These are phyloP conservation scores for Drosophila pallidifrons DNA, from an alignment of 1,140 invertebrate species.

Conservation along the genomic window DNA sequence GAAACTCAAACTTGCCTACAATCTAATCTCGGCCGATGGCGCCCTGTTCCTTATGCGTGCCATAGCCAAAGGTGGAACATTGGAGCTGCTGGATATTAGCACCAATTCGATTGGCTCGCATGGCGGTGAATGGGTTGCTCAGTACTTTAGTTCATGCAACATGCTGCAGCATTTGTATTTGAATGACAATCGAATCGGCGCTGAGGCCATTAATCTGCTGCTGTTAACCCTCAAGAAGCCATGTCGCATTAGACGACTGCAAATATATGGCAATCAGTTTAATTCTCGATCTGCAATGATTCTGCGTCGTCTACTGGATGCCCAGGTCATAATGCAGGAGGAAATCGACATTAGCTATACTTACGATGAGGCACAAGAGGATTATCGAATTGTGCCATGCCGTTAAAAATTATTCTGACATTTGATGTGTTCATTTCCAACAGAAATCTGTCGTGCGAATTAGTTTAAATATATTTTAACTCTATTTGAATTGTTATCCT, in stretches of 20 bases:
- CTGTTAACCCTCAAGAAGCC: conserved; percentile 65
- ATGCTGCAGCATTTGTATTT: conserved; percentile 56
- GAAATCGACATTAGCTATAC: conserved; percentile 64
- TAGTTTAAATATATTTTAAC: not conserved
- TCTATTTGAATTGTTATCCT: not conserved
- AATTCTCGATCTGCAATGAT: conserved; percentile 56
- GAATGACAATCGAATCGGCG: conserved; percentile 57
- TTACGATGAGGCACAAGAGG: conserved; percentile 52
- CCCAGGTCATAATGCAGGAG: conserved; percentile 54
- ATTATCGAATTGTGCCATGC: conserved; percentile 70
- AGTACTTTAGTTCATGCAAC: conserved; percentile 52
- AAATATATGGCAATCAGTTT: conserved; percentile 64
- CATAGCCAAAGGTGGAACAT: conserved; percentile 16
- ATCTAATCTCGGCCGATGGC: conserved; percentile 65
- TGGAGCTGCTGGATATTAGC: conserved; percentile 65
- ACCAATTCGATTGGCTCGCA: conserved; percentile 64
- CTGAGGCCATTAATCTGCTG: conserved; percentile 49
- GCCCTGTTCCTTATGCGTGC: conserved; percentile 57
- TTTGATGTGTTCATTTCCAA: not conserved
- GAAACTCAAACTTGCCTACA: conserved; percentile 54
- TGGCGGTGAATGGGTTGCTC: conserved; percentile 68
- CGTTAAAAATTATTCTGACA: conserved; percentile 20
- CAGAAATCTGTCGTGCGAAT: not conserved
- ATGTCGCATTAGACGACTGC: conserved; percentile 44
- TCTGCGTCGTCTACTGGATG: conserved; percentile 61